phyloP scores from a whole-genome alignment of 1,140 invertebrate species.

The Gonatopus flavifemur region DNA sequence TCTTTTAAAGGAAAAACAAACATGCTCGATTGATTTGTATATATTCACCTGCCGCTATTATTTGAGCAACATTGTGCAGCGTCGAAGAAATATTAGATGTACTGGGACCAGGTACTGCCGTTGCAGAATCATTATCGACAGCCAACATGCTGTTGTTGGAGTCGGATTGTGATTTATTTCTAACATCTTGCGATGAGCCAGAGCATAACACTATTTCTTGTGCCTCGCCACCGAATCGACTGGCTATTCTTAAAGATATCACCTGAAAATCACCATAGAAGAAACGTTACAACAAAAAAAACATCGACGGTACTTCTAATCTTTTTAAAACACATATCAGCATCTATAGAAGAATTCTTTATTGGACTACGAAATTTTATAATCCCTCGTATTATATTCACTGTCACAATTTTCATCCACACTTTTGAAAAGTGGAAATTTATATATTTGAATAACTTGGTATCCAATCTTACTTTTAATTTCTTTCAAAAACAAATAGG shows the following conservation, averaged over 20 bases:
- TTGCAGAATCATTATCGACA: constrained; percentile 37
- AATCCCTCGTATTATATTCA: no score
- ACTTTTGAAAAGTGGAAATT: no score
- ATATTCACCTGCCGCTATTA: constrained; percentile 54
- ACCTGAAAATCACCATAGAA: constrained; percentile 59
- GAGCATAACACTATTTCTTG: constrained; percentile 76
- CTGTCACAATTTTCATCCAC: no score
- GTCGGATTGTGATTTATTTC: constrained; percentile 48
- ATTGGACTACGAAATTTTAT: no score
- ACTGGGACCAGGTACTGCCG: constrained; percentile 51
- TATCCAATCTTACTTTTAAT: no score
- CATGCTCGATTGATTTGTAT: no score
- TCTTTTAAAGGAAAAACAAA: constrained; percentile 6
- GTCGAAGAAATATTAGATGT: constrained; percentile 48
- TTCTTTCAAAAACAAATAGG: no score
- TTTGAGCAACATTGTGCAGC: constrained; percentile 52
- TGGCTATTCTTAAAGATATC: constrained; percentile 85
- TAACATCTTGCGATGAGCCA: constrained; percentile 55
- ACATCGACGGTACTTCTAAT: no score
- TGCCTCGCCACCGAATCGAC: constrained; percentile 69
- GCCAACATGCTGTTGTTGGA: constrained; percentile 34
- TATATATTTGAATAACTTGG: no score
- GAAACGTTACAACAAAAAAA: neutral
- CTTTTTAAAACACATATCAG: no score
- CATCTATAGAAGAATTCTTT: no score